A percentile compares a stretch with the other conserved stretches of the same genome.
Conservation (phyloP, 2,888 invertebrate species). For the Phaonia tiefii region DNA sequence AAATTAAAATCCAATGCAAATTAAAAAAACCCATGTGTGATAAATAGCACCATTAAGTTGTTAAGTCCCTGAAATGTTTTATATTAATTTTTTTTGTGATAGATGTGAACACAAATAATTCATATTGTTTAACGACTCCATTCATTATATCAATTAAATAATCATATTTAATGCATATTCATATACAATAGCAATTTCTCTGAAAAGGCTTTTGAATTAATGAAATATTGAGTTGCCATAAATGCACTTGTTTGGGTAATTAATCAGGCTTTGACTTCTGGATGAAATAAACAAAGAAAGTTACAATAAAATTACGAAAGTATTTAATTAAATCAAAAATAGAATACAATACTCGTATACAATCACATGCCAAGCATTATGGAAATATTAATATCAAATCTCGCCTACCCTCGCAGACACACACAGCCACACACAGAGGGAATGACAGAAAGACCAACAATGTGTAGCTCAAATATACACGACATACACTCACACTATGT, state of each 20-base stretch:
- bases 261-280: constrained; percentile 23
- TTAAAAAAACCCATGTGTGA: no score
- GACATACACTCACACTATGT: neutral
- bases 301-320: constrained; percentile 47
- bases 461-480: no score
- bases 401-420: neutral
- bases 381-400: no score
- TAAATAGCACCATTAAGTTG: no score
- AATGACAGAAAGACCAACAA: no score
- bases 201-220: no score
- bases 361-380: no score
- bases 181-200: neutral
- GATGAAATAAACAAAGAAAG: constrained; percentile 1
- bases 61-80: no score
- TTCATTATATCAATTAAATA: constrained; percentile 35
- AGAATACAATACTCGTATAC: constrained; percentile 6
- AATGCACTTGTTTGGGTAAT: constrained; percentile 35
- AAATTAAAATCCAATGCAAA: no score
- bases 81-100: no score
- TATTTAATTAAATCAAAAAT: constrained; percentile 41
- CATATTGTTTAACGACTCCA: neutral
- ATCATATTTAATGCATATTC: constrained; percentile 30
- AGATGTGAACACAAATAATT: neutral
- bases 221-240: neutral
- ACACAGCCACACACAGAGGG: constrained; percentile 7